Base-by-base conservation (phyloP, 2,888 invertebrate species). In the Eucera pruinosa region DNA sequence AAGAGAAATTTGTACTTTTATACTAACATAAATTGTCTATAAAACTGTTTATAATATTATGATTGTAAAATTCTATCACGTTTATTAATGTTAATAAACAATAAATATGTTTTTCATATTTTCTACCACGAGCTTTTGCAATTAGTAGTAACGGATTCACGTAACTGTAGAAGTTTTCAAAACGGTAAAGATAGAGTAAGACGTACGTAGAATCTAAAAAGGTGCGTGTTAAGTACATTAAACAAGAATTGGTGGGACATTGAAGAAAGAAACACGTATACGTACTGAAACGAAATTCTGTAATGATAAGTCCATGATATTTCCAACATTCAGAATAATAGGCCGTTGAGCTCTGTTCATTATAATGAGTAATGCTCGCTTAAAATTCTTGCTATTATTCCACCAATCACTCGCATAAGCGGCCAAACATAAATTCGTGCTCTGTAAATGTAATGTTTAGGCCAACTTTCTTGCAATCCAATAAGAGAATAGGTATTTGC, bases 181-280 rank as follows among this genome's bases (percentile, higher is more conserved):
- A 41, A 90, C 83, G 0, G 89, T 89, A 66, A 90, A 90, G 60
- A 89, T 83, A 13, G 89, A 89, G 54, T 90, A 90, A 4, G 90
- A 90, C 75, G 78, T 84, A 52, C 86, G 84, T 11, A 90, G 71
- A 48, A 90, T 87, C 90, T 90, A 64, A 43, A 89, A 47, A 30
- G 18, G 23, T 20, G 45, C 15, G 60, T n/a, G n/a, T 39, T 57
- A 33, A 62, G 3, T 55, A 25, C 27, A 9, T 72, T 50, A n/a
- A 25, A 27, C 25, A 41, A 33, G 15, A 3, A 2, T n/a, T n/a
- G n/a, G n/a, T n/a, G n/a, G n/a, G n/a, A n/a, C n/a, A n/a, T n/a
- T n/a, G n/a, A n/a, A n/a, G n/a, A n/a, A n/a, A n/a, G n/a, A 55
- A 0, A 15, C 20, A 15, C 1, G 3, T 23, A 0, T 36, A 86